Percentiles rank a stretch among this genome's conserved stretches.
Conservation (phyloP, 1,140 invertebrate genomes). For the Holcopasites calliopsidis region DNA sequence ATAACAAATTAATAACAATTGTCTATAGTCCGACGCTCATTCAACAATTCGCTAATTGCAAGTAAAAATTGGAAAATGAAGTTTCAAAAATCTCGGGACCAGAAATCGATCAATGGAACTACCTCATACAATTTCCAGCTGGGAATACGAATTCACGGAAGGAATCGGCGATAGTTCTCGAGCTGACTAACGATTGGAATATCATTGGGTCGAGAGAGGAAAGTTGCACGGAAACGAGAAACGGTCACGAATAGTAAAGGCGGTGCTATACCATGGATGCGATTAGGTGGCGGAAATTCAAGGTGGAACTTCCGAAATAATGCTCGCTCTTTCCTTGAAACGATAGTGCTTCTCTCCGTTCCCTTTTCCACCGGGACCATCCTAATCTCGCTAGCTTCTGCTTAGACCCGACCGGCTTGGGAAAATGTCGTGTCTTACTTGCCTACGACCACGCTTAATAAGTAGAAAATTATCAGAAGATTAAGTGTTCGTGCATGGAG, state of each 20-base stretch:
- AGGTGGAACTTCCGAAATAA: neutral
- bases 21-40: too few species aligned
- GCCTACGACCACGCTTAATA: too few species aligned
- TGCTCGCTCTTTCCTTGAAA: neutral
- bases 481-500: too few species aligned
- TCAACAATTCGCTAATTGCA: too few species aligned
- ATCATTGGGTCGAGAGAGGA: too few species aligned
- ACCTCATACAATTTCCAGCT: neutral
- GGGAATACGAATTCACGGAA: neutral
- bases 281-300: neutral
- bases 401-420: neutral
- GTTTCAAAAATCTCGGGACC: neutral
- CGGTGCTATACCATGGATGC: neutral
- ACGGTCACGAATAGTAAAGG: neutral
- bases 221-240: neutral
- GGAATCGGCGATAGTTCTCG: neutral
- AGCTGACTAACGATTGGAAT: constrained; percentile 1
- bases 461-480: too few species aligned
- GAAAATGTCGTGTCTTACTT: neutral
- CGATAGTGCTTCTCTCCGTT: neutral
- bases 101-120: neutral
- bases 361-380: too few species aligned
- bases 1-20: too few species aligned
- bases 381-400: neutral
- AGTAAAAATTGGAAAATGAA: neutral